Evolutionary conservation across 2,113 vertebrate genomes (phyloP).

Genomic region (Barnardius zonarius): DNA sequence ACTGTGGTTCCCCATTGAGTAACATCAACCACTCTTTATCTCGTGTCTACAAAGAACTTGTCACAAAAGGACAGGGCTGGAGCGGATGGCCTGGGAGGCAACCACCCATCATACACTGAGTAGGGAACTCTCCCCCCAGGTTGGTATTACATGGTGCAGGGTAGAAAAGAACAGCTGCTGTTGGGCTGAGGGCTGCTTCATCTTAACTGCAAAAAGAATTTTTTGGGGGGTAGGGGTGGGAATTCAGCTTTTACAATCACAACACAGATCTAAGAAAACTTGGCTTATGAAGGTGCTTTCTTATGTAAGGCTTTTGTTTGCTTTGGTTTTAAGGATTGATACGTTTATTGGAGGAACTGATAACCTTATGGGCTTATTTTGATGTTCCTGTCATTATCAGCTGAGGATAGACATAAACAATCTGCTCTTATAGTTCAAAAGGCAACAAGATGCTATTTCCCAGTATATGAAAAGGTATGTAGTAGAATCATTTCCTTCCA

Average conservation of each 20-base stretch:
- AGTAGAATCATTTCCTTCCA: not conserved
- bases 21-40: not conserved
- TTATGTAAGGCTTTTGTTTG: not conserved
- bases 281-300: not conserved
- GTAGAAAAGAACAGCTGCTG: fast-evolving
- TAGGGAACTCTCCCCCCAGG: no score
- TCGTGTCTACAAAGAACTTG: fast-evolving
- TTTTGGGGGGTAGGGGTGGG: not conserved
- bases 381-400: conserved; percentile 64
- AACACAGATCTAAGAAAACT: not conserved
- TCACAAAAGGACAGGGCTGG: not conserved
- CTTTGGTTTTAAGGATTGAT: conserved; percentile 79
- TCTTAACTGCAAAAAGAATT: not conserved
- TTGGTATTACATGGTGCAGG: fast-evolving
- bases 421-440: conserved; percentile 69
- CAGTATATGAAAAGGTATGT: conserved; percentile 86
- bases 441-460: conserved; percentile 82
- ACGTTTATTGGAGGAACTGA: conserved; percentile 82
- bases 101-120: fast-evolving
- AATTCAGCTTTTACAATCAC: not conserved
- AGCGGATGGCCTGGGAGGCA: not conserved
- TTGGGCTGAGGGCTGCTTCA: not conserved
- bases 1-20: fast-evolving
- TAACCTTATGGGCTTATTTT: conserved; percentile 82
- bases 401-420: conserved; percentile 70